Evolutionary conservation across 2,888 invertebrate species (phyloP).

Genomic region (Doris montereyensis): DNA sequence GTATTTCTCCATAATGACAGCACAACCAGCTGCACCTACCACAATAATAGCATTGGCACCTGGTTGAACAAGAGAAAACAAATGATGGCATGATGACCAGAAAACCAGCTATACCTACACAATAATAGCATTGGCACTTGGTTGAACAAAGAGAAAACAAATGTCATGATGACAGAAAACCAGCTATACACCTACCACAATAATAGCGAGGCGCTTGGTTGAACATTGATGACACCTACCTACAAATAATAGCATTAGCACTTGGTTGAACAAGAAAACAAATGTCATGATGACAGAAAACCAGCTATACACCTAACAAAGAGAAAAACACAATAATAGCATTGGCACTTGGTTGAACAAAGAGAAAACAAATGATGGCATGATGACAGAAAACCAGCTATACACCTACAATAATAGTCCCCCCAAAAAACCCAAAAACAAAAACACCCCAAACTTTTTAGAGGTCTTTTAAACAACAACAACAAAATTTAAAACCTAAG

Average conservation of each 20-base stretch:
- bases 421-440: too few species aligned
- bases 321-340: slow-evolving; percentile 64
- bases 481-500: too few species aligned
- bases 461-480: too few species aligned
- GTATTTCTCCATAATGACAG: slow-evolving; percentile 51
- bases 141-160: slow-evolving; percentile 35
- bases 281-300: not conserved
- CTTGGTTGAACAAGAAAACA: slow-evolving; percentile 48
- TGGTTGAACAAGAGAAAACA: slow-evolving; percentile 44
- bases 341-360: slow-evolving; percentile 58
- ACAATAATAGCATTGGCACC: slow-evolving; percentile 65
- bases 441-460: too few species aligned
- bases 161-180: not conserved
- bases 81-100: not conserved
- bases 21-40: slow-evolving; percentile 54
- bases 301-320: not conserved
- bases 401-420: too few species aligned
- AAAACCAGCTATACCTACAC: not conserved
- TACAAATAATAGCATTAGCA: slow-evolving; percentile 63
- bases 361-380: not conserved
- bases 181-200: not conserved
- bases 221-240: too few species aligned
- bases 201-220: too few species aligned
- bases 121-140: slow-evolving; percentile 66
- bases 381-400: not conserved